Conservation (phyloP, 2,888 invertebrate genomes). For the Acronicta leporina region DNA sequence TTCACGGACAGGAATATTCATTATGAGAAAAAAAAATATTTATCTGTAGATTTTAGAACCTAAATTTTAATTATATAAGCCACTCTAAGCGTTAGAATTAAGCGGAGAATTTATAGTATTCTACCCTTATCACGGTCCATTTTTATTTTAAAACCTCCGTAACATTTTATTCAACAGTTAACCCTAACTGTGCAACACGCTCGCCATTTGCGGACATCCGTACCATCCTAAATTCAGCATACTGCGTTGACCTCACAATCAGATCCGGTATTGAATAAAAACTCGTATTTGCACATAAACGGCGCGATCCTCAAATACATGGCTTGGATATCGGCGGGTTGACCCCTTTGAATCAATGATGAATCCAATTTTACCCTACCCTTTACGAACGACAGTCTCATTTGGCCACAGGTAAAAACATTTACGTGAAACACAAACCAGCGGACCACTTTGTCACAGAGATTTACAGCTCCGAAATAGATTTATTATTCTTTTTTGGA, state of each 20-base stretch:
- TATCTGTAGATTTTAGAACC: not conserved
- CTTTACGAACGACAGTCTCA: conserved; percentile 65
- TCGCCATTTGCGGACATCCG: conserved; percentile 39
- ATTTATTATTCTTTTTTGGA: conserved; percentile 60
- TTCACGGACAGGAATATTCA: too few relatives aligned
- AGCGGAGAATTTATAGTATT: conserved; percentile 13
- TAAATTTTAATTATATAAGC: not conserved
- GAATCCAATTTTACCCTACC: conserved; percentile 76
- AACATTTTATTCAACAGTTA: conserved; percentile 41
- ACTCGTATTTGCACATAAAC: conserved; percentile 62
- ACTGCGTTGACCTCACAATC: conserved; percentile 49
- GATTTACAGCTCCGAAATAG: conserved; percentile 62
- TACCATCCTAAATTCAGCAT: conserved; percentile 45
- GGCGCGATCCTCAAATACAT: conserved; percentile 63
- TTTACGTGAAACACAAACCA: conserved; percentile 69
- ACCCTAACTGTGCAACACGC: conserved; percentile 39
- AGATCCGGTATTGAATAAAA: conserved; percentile 57
- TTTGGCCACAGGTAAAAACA: conserved; percentile 73
- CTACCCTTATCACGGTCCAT: conserved; percentile 21
- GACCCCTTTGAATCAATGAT: conserved; percentile 83
- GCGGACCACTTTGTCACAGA: conserved; percentile 63
- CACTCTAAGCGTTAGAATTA: conserved; percentile 3
- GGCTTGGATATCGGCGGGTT: conserved; percentile 66
- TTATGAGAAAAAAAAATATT: too few relatives aligned
- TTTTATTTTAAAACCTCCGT: conserved; percentile 42